Percentiles rank a stretch among this genome's conserved stretches.
These are phyloP conservation scores for Morpho deidamia DNA, from an alignment of 2,888 invertebrate species.

Conservation along the genomic window DNA sequence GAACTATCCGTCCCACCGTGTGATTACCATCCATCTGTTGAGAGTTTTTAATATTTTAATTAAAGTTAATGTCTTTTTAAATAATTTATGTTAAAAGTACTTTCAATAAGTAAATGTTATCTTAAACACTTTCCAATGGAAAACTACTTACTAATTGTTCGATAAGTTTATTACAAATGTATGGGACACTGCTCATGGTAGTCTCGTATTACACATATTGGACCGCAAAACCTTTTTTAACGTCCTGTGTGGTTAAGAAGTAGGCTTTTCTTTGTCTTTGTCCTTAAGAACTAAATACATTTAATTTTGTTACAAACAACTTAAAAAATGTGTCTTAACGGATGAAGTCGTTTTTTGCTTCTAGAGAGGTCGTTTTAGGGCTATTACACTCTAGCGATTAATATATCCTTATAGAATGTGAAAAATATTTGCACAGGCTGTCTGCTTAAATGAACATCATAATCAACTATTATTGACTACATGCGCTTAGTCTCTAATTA, in stretches of 20 bases:
- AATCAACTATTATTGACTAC: too few species aligned
- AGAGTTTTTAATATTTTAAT: too few species aligned
- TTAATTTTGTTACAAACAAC: conserved; percentile 15
- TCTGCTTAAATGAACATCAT: too few species aligned
- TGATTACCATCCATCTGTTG: too few species aligned
- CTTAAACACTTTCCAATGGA: too few species aligned
- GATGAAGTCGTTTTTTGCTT: conserved; percentile 15
- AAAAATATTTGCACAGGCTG: neutral
- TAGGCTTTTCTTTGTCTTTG: conserved; percentile 15
- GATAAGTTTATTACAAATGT: neutral
- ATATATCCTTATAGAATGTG: neutral
- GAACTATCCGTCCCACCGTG: too few species aligned
- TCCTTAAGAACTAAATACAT: conserved; percentile 17
- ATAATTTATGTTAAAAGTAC: too few species aligned
- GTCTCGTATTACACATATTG: conserved; percentile 49
- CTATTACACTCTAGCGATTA: conserved; percentile 1
- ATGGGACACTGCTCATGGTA: conserved; percentile 1
- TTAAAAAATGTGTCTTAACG: conserved; percentile 5
- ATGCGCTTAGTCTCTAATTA: too few species aligned
- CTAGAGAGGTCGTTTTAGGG: neutral
- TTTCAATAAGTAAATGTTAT: too few species aligned
- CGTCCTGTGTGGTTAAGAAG: conserved; percentile 53
- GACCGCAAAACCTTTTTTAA: conserved; percentile 35
- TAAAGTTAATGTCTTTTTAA: too few species aligned
- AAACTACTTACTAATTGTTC: too few species aligned